Conservation (phyloP, 2,888 invertebrate species). For the Agrilus biguttatus region DNA sequence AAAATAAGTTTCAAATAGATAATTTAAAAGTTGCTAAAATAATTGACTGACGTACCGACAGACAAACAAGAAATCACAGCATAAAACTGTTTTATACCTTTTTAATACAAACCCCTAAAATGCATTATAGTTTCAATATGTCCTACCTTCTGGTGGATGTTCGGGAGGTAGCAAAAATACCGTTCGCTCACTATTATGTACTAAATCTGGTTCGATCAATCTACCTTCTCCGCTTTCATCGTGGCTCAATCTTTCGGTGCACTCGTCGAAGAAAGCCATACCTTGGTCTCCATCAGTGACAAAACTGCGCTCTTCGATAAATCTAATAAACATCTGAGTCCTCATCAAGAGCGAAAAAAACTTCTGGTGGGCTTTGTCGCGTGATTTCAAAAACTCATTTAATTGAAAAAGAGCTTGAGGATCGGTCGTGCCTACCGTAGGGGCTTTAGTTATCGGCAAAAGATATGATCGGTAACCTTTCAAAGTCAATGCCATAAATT, state of each 20-base stretch:
- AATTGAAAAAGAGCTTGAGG: constrained; percentile 90
- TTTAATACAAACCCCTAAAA: too few relatives aligned
- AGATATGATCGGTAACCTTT: constrained; percentile 81
- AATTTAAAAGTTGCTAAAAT: too few relatives aligned
- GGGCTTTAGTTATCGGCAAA: constrained; percentile 85
- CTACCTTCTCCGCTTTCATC: constrained; percentile 41
- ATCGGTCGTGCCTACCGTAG: constrained; percentile 88
- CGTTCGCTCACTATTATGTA: constrained; percentile 74
- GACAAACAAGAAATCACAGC: too few relatives aligned
- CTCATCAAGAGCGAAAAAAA: constrained; percentile 81
- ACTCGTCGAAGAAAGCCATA: constrained; percentile 93
- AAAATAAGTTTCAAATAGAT: too few relatives aligned
- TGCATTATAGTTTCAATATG: neutral
- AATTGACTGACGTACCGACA: too few relatives aligned
- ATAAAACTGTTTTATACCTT: too few relatives aligned
- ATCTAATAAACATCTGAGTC: constrained; percentile 95
- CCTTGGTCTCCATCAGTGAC: constrained; percentile 96
- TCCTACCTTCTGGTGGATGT: constrained; percentile 33
- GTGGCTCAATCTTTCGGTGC: constrained; percentile 61
- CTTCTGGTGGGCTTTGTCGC: constrained; percentile 78
- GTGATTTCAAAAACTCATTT: constrained; percentile 72
- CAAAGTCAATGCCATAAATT: constrained; percentile 85
- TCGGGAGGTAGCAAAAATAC: constrained; percentile 94
- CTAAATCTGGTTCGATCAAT: constrained; percentile 69
- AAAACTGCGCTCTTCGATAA: constrained; percentile 97